Evolutionary conservation across 2,113 vertebrate species (phyloP).

Genomic region (Megaceryle torquata): DNA sequence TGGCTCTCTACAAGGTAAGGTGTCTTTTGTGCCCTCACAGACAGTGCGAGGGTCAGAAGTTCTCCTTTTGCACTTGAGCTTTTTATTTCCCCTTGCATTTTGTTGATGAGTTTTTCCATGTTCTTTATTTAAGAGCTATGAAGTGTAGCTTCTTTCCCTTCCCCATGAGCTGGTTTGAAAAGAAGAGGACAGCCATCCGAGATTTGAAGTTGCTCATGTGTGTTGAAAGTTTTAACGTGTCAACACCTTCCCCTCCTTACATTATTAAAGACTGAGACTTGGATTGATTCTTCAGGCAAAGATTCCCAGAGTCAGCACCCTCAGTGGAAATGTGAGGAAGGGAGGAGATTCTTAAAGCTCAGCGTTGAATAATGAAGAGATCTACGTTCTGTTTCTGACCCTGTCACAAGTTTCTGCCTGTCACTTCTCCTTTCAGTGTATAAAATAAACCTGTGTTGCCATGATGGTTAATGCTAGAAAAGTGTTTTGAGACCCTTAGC

Average conservation of each 20-base stretch:
- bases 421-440: background rate
- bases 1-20: constrained; percentile 83
- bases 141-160: background rate
- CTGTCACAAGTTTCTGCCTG: background rate
- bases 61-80: background rate
- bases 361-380: background rate
- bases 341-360: background rate
- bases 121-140: background rate
- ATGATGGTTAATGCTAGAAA: background rate
- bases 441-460: background rate
- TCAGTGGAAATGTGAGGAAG: background rate
- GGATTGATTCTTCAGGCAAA: background rate
- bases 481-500: background rate
- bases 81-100: background rate
- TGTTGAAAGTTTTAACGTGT: background rate
- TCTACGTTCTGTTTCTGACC: background rate
- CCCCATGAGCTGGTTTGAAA: background rate
- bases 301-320: background rate
- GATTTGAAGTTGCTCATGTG: background rate
- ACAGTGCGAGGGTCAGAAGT: background rate
- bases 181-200: background rate
- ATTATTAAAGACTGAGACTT: background rate
- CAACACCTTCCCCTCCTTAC: background rate
- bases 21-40: background rate
- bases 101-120: background rate